A percentile compares a stretch with the other conserved stretches of the same genome.
Conservation (phyloP, 2,113 vertebrate genomes). For the Motacilla tschutschensis region DNA sequence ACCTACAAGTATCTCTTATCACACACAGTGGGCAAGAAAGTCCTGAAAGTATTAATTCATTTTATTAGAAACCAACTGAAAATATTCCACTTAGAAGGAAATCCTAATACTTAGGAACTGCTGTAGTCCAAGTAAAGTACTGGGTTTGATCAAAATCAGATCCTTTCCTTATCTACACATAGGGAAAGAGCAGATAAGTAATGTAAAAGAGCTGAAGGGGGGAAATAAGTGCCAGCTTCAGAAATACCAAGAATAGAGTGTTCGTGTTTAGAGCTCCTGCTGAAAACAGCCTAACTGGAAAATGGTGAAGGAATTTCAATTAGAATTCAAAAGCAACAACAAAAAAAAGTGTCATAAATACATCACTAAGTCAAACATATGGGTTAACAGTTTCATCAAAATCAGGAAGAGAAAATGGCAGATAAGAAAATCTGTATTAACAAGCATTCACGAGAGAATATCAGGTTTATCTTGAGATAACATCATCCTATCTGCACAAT, state of each 20-base stretch:
- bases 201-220: neutral
- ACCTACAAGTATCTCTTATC: neutral
- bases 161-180: neutral
- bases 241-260: neutral
- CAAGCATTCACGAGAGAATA: neutral
- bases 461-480: constrained; percentile 2
- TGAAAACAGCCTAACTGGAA: neutral
- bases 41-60: neutral
- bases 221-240: neutral
- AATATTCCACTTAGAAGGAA: neutral
- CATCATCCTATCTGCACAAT: neutral
- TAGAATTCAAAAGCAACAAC: neutral
- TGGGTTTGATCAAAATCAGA: neutral
- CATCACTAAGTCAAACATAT: neutral
- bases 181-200: neutral
- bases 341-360: neutral
- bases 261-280: neutral
- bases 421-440: neutral
- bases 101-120: neutral
- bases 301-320: neutral
- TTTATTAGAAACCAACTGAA: neutral
- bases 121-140: neutral
- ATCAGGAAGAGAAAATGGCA: neutral
- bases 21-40: neutral
- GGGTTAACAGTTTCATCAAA: constrained; percentile 18